phyloP scores from a whole-genome alignment of 2,797 vertebrate species.

The Xenops minutus region DNA sequence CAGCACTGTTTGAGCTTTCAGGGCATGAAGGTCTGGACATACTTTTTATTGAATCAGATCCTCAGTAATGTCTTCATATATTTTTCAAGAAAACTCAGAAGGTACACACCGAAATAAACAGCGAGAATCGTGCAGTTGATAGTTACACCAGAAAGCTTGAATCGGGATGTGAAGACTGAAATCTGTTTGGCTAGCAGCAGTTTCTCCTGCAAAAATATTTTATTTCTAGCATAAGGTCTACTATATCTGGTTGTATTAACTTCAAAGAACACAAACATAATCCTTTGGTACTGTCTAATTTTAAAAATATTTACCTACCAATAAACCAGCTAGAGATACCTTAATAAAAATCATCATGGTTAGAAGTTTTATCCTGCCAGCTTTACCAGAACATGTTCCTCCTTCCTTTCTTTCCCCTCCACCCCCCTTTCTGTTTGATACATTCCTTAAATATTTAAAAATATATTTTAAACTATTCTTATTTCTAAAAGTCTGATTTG shows the following conservation, averaged over 20 bases:
- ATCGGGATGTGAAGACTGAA: constrained; percentile 19
- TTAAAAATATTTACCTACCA: neutral
- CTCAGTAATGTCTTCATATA: constrained; percentile 69
- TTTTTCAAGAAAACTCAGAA: constrained; percentile 62
- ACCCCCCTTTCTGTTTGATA: neutral
- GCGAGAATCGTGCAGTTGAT: neutral
- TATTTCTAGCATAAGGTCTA: neutral
- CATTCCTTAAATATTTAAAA: constrained; percentile 19
- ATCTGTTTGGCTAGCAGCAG: constrained; percentile 26
- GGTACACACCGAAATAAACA: constrained; percentile 52
- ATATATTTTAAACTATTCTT: neutral
- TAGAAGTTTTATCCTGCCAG: neutral
- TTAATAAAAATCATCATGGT: neutral
- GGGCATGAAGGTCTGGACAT: constrained; percentile 67
- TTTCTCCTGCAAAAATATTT: constrained; percentile 40
- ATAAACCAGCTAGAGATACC: neutral
- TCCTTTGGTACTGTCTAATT: constrained; percentile 18
- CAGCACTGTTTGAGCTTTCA: constrained; percentile 65
- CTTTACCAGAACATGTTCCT: neutral
- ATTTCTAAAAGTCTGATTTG: constrained; percentile 14
- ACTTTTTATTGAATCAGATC: constrained; percentile 72
- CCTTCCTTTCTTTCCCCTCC: neutral
- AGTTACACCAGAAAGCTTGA: constrained; percentile 31
- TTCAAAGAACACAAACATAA: neutral
- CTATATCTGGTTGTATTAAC: constrained; percentile 20